Evolutionary conservation across 2,888 invertebrate genomes (phyloP).

Genomic region (Elysia crispata): DNA sequence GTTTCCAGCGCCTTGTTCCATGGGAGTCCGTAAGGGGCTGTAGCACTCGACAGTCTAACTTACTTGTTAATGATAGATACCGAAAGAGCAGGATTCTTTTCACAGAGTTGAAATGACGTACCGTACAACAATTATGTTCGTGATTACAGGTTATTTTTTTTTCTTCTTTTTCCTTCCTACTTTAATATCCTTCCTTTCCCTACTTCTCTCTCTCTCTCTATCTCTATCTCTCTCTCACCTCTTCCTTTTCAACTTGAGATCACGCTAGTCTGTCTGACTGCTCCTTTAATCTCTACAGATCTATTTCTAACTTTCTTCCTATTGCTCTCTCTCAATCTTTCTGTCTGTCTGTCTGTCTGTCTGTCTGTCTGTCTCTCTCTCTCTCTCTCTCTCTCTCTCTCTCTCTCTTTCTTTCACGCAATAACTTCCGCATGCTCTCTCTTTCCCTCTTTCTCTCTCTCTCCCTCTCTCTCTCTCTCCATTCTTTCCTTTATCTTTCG

Average conservation of each 20-base stretch:
- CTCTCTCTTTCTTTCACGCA: neutral
- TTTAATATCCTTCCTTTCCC: too few species aligned
- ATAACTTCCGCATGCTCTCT: neutral
- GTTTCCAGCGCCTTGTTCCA: too few species aligned
- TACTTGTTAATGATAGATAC: too few species aligned
- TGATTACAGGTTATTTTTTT: too few species aligned
- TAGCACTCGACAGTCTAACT: too few species aligned
- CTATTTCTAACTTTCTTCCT: neutral
- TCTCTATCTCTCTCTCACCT: neutral
- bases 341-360: conserved; percentile 2
- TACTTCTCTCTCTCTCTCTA: neutral
- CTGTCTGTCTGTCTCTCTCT: neutral
- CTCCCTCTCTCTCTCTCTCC: conserved; percentile 14
- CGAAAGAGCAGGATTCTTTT: too few species aligned
- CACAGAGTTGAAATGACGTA: too few species aligned
- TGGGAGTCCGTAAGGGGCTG: too few species aligned
- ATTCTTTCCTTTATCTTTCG: neutral
- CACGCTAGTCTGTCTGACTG: too few species aligned
- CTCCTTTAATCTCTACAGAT: neutral
- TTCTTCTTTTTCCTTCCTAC: too few species aligned
- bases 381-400: neutral
- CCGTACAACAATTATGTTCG: too few species aligned
- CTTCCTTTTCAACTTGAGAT: too few species aligned
- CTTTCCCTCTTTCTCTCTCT: neutral
- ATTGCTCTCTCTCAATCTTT: conserved; percentile 3